Evolutionary conservation across 2,113 vertebrate genomes (phyloP).

Genomic region (Gavialis gangeticus): DNA sequence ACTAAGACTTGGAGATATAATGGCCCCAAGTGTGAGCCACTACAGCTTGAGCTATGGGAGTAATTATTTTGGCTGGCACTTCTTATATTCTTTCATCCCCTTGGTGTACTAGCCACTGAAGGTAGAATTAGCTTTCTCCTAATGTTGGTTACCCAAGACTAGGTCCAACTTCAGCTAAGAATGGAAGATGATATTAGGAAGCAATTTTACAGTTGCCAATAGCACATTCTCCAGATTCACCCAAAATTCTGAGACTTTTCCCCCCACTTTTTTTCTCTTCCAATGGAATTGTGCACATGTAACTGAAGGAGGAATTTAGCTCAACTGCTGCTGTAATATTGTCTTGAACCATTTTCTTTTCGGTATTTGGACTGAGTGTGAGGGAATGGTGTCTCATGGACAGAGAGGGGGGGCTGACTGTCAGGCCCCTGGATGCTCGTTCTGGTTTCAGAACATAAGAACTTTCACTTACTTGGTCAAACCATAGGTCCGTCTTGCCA

Average conservation of each 20-base stretch:
- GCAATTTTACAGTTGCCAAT: not conserved
- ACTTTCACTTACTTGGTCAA: too few relatives aligned
- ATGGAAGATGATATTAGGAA: not conserved
- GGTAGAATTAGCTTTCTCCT: not conserved
- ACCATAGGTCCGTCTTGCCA: too few relatives aligned
- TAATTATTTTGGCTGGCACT: not conserved
- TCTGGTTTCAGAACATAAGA: not conserved
- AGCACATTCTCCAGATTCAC: not conserved
- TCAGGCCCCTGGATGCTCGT: not conserved
- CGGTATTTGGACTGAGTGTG: not conserved
- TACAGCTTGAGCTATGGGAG: not conserved
- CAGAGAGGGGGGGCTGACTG: not conserved
- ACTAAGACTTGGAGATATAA: not conserved
- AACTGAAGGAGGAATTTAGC: not conserved
- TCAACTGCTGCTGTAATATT: not conserved
- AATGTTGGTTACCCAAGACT: not conserved
- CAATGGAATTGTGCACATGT: accelerated
- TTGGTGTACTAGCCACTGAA: not conserved
- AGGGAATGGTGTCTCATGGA: not conserved
- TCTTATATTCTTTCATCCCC: not conserved
- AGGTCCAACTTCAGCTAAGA: not conserved
- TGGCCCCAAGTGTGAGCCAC: not conserved
- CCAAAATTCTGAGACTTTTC: not conserved
- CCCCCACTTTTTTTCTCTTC: too few relatives aligned
- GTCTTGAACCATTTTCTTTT: not conserved